phyloP scores from a whole-genome alignment of 1,140 invertebrate species.

The Lordiphosa stackelbergi region DNA sequence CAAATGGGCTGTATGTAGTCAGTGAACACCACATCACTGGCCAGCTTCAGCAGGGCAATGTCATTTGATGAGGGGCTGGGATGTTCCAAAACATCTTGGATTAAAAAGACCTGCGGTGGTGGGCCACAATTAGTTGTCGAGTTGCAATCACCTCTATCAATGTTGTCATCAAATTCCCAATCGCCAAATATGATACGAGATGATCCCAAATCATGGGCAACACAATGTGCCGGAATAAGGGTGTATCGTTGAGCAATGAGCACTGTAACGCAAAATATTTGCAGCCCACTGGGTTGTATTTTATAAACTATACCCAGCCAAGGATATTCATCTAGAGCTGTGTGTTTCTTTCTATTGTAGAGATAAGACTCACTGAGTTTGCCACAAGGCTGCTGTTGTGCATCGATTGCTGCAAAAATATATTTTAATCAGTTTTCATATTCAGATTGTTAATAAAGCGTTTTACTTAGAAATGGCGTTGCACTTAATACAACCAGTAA shows the following conservation, averaged over 20 bases:
- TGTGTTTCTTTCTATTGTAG: background rate
- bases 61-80: background rate
- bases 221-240: background rate
- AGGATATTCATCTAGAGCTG: conserved; percentile 1
- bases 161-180: background rate
- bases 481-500: conserved; percentile 6
- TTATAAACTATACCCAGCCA: background rate
- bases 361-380: background rate
- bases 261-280: background rate
- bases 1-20: conserved; percentile 4
- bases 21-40: background rate
- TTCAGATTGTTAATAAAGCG: too few species aligned
- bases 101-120: background rate
- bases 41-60: background rate
- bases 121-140: background rate
- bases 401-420: background rate
- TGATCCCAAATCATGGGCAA: background rate
- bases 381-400: background rate
- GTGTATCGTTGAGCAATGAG: conserved; percentile 1
- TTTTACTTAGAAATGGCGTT: too few species aligned
- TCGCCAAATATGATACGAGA: background rate
- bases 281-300: background rate
- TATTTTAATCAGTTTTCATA: too few species aligned
- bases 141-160: background rate
- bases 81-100: conserved; percentile 1